These are phyloP conservation scores for Penelope pileata DNA, from an alignment of 2,113 vertebrate genomes.

Conservation along the genomic window DNA sequence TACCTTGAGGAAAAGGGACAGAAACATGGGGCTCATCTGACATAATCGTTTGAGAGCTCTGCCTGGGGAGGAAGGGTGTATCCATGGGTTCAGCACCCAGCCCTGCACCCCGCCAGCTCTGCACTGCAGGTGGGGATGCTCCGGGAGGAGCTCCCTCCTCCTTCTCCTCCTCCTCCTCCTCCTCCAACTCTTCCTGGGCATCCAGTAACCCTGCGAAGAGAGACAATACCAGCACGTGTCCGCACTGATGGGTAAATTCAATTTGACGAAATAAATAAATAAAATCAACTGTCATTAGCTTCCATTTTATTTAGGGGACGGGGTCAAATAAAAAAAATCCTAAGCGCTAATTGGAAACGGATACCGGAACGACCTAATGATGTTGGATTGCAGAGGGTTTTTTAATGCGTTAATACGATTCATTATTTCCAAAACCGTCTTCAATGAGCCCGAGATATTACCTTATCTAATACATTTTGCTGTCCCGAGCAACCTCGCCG, in stretches of 20 bases:
- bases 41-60: background rate
- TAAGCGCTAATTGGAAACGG: slow-evolving; percentile 83
- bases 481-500: slow-evolving; percentile 53
- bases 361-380: slow-evolving; percentile 83
- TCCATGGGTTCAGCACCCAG: background rate
- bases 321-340: slow-evolving; percentile 78
- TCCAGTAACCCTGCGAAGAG: background rate
- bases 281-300: slow-evolving; percentile 90
- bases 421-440: slow-evolving; percentile 83
- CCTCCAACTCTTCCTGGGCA: background rate
- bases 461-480: slow-evolving; percentile 76
- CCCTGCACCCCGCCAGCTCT: background rate
- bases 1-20: rapidly evolving
- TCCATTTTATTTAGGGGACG: slow-evolving; percentile 82
- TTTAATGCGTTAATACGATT: slow-evolving; percentile 84
- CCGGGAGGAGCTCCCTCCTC: background rate
- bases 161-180: background rate
- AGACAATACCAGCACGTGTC: slow-evolving; percentile 29
- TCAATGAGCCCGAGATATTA: slow-evolving; percentile 78
- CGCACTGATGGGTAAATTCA: slow-evolving; percentile 74
- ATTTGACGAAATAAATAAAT: slow-evolving; percentile 89
- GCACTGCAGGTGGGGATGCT: background rate
- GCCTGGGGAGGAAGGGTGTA: background rate
- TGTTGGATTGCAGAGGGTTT: slow-evolving; percentile 81
- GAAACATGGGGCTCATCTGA: rapidly evolving